Evolutionary conservation across 2,888 invertebrate species (phyloP).

Genomic region (Bembecia ichneumoniformis): DNA sequence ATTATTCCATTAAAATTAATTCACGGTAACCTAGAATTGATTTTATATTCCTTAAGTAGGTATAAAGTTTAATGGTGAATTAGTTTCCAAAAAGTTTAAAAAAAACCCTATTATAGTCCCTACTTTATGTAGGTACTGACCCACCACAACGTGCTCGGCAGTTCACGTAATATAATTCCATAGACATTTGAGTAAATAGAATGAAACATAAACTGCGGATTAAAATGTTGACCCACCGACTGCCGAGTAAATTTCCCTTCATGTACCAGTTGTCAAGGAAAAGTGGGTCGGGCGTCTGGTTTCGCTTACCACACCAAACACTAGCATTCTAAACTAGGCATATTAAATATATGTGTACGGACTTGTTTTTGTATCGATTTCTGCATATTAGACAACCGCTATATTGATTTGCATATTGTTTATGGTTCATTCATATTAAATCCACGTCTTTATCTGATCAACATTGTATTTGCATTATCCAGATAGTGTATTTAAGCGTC

Average conservation of each 20-base stretch:
- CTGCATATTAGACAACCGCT: neutral
- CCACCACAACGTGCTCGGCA: neutral
- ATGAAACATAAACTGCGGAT: neutral
- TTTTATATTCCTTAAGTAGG: no score
- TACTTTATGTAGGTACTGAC: neutral
- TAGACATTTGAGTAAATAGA: conserved; percentile 2
- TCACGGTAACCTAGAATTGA: no score
- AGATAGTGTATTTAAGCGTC: no score
- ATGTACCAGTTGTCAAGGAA: conserved; percentile 48
- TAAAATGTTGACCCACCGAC: neutral
- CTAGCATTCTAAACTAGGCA: conserved; percentile 14
- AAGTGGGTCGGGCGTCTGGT: conserved; percentile 51
- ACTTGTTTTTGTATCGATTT: conserved; percentile 13
- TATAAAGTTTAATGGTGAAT: neutral
- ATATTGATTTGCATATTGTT: no score
- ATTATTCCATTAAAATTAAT: no score
- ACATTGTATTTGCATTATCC: no score
- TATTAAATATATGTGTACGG: conserved; percentile 17
- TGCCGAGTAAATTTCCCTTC: conserved; percentile 47
- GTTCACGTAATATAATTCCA: conserved; percentile 1
- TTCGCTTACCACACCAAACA: conserved; percentile 23
- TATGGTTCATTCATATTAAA: no score
- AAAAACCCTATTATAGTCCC: neutral
- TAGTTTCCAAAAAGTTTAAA: neutral
- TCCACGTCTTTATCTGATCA: no score